phyloP scores from a whole-genome alignment of 2,113 vertebrate genomes.

The Triplophysa siluroides region DNA sequence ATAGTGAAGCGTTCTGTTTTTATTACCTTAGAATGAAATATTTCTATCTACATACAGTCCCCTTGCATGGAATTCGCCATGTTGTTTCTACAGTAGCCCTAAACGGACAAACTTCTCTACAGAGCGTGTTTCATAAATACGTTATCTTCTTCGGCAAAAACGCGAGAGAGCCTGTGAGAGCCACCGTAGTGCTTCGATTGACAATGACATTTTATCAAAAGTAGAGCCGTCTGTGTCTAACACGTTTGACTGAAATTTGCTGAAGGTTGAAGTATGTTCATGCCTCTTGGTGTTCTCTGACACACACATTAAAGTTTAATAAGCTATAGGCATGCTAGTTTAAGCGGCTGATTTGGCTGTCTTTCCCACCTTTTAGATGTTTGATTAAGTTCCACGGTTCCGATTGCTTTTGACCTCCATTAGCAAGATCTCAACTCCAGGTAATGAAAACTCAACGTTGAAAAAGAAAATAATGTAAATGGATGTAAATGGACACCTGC shows the following conservation, averaged over 20 bases:
- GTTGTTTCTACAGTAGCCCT: no score
- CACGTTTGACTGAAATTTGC: not conserved
- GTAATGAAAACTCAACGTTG: conserved; percentile 61
- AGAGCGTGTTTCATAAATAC: no score
- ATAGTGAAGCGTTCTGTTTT: no score
- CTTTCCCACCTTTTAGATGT: conserved; percentile 65
- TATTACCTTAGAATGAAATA: no score
- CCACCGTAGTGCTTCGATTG: no score
- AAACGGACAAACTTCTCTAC: no score
- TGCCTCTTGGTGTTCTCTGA: conserved; percentile 20
- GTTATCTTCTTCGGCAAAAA: no score
- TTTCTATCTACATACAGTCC: no score
- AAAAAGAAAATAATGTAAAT: conserved; percentile 43
- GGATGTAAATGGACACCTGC: conserved; percentile 60
- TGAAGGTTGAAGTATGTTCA: not conserved
- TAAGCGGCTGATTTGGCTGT: conserved; percentile 65
- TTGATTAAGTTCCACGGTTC: conserved; percentile 59
- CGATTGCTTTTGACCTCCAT: conserved; percentile 70
- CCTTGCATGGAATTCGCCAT: no score
- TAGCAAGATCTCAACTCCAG: conserved; percentile 64
- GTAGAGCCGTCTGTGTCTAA: not conserved
- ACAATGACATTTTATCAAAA: no score
- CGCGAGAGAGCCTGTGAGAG: no score
- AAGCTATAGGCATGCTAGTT: conserved; percentile 45
- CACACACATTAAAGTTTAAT: conserved; percentile 45